Base-by-base conservation (phyloP, 1,140 invertebrate species). In the Aradophagus sp. region DNA sequence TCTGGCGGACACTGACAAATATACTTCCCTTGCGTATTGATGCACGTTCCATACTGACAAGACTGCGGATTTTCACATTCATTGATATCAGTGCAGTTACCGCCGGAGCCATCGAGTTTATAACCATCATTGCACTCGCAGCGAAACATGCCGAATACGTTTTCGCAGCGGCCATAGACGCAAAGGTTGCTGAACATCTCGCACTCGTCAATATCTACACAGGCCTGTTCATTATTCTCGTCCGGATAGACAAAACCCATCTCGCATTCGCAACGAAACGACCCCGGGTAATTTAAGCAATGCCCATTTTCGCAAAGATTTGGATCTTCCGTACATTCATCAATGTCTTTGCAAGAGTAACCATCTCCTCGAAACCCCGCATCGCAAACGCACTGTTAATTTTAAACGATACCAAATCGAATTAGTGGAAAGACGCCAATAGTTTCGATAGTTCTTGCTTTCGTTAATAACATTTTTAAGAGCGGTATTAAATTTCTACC, bases 121-220 rank as follows among this genome's bases (percentile, higher is more conserved):
- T 93, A 96, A 0, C 94, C 94, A 74, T 93, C 91, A 77, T 93
- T 89, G 78, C 95, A 96, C 62, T 93, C 90, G 80, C 94, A 96
- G 34, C 91, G 88, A 82, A 95, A 96, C 89, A 94, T 94, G 10
- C 95, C 95, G 80, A 94, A 92, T 1, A 93, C 91, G 80, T 97
- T 97, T 76, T 94, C 93, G 85, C 95, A 96, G 62, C 88, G 88
- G 0, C 95, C 95, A 81, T 90, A 94, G 2, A 95, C 92, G 80
- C 95, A 97, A 1, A 96, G 86, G 77, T 95, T 94, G 75, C 89
- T 91, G 83, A 96, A 96, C 84, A 93, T 91, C 16, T 91, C 89
- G 79, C 96, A 98, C 80, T 98, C 96, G 79, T 98, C 91, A 14
- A 97, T 93, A 80, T 98, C 96, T 44, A 92, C 89, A 83, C 96